Base-by-base conservation (phyloP, 2,797 vertebrate species). In the Semaprochilodus insignis region DNA sequence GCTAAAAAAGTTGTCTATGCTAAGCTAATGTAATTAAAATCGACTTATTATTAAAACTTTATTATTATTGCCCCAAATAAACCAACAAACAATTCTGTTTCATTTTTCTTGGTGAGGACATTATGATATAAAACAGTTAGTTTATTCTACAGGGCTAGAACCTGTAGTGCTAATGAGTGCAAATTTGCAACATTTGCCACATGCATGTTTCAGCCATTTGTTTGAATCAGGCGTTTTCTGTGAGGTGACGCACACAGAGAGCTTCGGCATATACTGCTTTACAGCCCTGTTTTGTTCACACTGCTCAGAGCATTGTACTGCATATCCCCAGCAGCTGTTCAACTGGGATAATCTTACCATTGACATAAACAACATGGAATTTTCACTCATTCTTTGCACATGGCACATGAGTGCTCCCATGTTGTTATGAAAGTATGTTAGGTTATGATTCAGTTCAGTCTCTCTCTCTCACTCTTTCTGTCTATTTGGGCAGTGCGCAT, bases 311-410 rank as follows among this genome's bases (percentile, higher is more conserved):
- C 78, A 76, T 74, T 85, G 85, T 63, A 70, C 74, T 76, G 66
- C 78, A 84, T 77, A 79, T 83, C 83, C 75, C 83, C 83, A 79
- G 72, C 87, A 88, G 81, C 87, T 88, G 87, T 83, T 88, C 83
- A 44, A 57, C 60, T 74, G 80, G 78, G 75, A 81, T 85, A 85
- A 83, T 80, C 71, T 78, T 57, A 71, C 60, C 75, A 67, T 80
- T 85, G 83, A 80, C 81, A 86, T 79, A 74, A 86, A 85, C 83
- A 78, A 83, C 19, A 82, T 52, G 77, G 59, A 73, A 67, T 59
- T 78, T 87, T 75, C 62, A 72, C 75, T 82, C 23, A 21, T 74
- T 77, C 76, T 81, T 57, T 73, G 19, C 31, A 81, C 74, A 70
- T 77, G 67, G 71, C 60, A 34, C 63, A 27, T 69, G 66, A 36